Percentiles rank a stretch among this genome's conserved stretches.
Conservation (phyloP, 2,113 vertebrate genomes). For the Chaetorhynchus papuensis region DNA sequence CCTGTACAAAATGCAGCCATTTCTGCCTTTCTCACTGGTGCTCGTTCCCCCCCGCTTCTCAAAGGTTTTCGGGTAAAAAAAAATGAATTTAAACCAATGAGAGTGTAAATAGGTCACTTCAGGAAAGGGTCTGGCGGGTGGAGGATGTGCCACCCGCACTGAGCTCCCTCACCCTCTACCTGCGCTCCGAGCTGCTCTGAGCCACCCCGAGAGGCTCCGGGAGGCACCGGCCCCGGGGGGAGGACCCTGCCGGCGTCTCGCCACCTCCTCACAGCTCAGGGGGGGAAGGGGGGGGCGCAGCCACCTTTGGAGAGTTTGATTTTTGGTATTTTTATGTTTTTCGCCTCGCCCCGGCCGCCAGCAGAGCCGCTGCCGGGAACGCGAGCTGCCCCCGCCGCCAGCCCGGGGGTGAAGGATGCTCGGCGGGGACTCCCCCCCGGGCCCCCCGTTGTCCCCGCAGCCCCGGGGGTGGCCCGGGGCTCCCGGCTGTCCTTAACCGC, state of each 20-base stretch:
- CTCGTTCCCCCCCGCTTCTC: not conserved
- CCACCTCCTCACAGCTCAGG: not conserved
- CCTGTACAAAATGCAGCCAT: not conserved
- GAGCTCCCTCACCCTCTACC: not conserved
- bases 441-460: not conserved
- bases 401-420: not conserved
- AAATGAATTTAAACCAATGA: not conserved
- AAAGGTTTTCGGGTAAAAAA: not conserved
- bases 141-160: not conserved
- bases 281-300: too few species aligned
- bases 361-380: not conserved
- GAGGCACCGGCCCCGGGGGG: not conserved
- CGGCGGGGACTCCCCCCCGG: not conserved
- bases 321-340: not conserved
- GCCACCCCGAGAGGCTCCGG: not conserved
- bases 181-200: not conserved
- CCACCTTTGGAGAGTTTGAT: not conserved
- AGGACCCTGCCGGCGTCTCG: not conserved
- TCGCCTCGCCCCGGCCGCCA: not conserved
- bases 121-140: not conserved
- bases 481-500: constrained; percentile 19
- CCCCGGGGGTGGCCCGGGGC: not conserved
- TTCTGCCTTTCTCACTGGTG: not conserved
- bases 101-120: not conserved
- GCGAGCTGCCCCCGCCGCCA: not conserved